A percentile compares a stretch with the other conserved stretches of the same genome.
These are phyloP conservation scores for Campylomormyrus tamandua DNA, from an alignment of 2,113 vertebrate genomes.

Conservation along the genomic window DNA sequence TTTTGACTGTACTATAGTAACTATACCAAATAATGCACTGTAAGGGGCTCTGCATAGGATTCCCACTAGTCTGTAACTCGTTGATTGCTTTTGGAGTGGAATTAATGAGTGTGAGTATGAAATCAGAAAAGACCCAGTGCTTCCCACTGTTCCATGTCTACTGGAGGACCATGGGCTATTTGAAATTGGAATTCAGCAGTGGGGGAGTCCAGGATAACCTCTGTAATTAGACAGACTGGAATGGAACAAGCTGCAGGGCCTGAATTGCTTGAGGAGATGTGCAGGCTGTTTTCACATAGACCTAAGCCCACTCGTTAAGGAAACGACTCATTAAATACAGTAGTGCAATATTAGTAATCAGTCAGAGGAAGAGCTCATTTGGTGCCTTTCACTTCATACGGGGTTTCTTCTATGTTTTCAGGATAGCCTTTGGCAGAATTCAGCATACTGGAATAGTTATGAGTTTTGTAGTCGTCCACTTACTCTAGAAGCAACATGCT, in stretches of 20 bases:
- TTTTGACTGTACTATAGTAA: not conserved
- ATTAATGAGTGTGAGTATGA: conserved; percentile 44
- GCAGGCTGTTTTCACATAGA: conserved; percentile 1
- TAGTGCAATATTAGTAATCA: not conserved
- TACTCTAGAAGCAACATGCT: not conserved
- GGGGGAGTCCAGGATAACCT: conserved; percentile 48
- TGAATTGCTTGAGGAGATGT: conserved; percentile 1
- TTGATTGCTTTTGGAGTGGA: conserved; percentile 48
- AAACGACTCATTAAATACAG: conserved; percentile 18
- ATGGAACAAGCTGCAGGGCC: conserved; percentile 51
- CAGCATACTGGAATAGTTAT: not conserved
- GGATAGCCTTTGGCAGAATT: not conserved
- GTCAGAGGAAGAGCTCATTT: not conserved
- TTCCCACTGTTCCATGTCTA: conserved; percentile 26
- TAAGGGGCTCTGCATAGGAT: not conserved
- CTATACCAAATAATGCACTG: not conserved
- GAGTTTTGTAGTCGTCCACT: not conserved
- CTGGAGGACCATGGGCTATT: conserved; percentile 54
- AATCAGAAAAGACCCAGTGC: not conserved
- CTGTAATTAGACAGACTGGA: conserved; percentile 60
- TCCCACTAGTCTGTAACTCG: conserved; percentile 11
- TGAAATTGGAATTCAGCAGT: conserved; percentile 58
- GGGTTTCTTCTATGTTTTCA: too few relatives aligned
- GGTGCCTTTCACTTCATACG: not conserved
- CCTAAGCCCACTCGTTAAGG: not conserved